phyloP scores from a whole-genome alignment of 1,140 invertebrate species.

The Brachionus calyciflorus region DNA sequence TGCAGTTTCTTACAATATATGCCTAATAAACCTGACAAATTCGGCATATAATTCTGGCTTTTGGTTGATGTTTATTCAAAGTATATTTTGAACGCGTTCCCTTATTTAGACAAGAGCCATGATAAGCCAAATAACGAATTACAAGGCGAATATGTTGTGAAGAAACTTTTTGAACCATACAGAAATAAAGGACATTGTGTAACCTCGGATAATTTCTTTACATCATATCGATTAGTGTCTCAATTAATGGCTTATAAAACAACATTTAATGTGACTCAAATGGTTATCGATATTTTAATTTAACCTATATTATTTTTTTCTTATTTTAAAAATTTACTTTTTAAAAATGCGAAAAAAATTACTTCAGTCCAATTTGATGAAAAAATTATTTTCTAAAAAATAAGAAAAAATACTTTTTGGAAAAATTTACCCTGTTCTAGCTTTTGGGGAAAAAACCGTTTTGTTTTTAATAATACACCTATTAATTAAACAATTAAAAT shows the following conservation, averaged over 20 bases:
- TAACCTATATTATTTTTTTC: no score
- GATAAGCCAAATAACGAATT: constrained; percentile 8
- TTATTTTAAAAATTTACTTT: no score
- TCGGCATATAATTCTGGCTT: not conserved
- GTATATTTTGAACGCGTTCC: not conserved
- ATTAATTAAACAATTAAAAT: no score
- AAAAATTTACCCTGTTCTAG: no score
- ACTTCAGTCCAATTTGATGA: no score
- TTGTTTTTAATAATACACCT: no score
- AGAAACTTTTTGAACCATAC: constrained; percentile 10
- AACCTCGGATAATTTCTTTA: constrained; percentile 18
- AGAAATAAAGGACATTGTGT: constrained; percentile 30
- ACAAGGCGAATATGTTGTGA: constrained; percentile 23
- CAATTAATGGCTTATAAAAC: constrained; percentile 8
- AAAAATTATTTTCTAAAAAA: no score
- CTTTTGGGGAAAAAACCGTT: no score
- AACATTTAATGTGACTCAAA: constrained; percentile 6
- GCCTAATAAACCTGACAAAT: constrained; percentile 31
- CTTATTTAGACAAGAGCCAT: constrained; percentile 18
- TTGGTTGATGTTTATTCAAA: constrained; percentile 9
- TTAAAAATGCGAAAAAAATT: no score
- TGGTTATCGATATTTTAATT: no score
- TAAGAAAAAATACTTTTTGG: no score
- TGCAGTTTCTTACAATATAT: constrained; percentile 26
- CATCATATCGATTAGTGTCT: constrained; percentile 12